A percentile compares a stretch with the other conserved stretches of the same genome.
These are phyloP conservation scores for Perca fluviatilis DNA, from an alignment of 2,113 vertebrate species.

Conservation along the genomic window DNA sequence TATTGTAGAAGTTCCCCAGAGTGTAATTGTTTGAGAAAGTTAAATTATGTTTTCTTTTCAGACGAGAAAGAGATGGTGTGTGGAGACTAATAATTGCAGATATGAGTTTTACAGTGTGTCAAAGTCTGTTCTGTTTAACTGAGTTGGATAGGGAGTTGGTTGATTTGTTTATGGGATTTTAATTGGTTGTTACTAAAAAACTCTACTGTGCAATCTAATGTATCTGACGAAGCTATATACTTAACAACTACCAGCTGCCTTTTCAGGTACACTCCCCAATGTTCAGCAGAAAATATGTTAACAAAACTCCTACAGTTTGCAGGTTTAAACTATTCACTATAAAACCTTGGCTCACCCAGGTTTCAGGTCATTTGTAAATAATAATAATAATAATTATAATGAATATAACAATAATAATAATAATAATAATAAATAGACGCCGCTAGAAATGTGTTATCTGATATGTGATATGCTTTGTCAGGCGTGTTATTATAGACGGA, in stretches of 20 bases:
- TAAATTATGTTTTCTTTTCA: conserved; percentile 51
- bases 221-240: conserved; percentile 36
- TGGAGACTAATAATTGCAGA: conserved; percentile 22
- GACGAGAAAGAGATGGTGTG: conserved; percentile 9
- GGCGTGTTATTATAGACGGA: too few relatives aligned
- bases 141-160: conserved; percentile 15
- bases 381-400: too few relatives aligned
- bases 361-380: neutral
- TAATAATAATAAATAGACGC: neutral
- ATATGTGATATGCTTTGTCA: too few relatives aligned
- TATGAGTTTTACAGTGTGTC: conserved; percentile 33
- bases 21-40: conserved; percentile 53
- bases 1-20: conserved; percentile 10
- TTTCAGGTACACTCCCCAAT: neutral
- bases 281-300: conserved; percentile 32
- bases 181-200: conserved; percentile 39
- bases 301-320: conserved; percentile 1
- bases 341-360: neutral
- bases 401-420: too few relatives aligned
- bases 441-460: neutral
- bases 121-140: conserved; percentile 21
- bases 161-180: conserved; percentile 26
- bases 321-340: neutral
- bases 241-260: conserved; percentile 30
- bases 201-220: conserved; percentile 17